Conservation (phyloP, 2,888 invertebrate species). For the Stegophylla sp. region DNA sequence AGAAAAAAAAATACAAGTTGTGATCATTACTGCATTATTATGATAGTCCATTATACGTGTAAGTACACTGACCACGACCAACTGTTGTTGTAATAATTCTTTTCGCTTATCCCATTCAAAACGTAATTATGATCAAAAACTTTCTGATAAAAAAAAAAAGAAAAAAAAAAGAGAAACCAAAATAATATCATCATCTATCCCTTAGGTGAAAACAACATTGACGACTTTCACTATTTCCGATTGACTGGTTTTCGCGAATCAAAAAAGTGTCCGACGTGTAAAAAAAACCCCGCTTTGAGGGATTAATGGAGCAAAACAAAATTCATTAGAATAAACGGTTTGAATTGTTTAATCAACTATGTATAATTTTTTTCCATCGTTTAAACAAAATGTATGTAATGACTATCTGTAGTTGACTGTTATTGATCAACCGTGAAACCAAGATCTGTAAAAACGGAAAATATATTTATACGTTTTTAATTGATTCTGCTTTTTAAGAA, state of each 20-base stretch:
- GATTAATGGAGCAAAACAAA: conserved; percentile 55
- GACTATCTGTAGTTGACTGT: no score
- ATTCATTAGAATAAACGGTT: conserved; percentile 40
- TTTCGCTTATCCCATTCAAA: conserved; percentile 41
- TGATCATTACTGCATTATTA: conserved; percentile 56
- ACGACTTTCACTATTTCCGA: conserved; percentile 58
- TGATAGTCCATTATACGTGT: conserved; percentile 40
- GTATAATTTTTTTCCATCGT: not conserved
- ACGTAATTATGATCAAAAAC: conserved; percentile 55
- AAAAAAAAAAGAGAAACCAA: conserved; percentile 47
- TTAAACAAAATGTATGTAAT: conserved; percentile 4
- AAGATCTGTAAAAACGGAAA: conserved; percentile 17
- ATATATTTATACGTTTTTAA: not conserved
- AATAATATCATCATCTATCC: conserved; percentile 49
- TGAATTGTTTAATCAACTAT: conserved; percentile 13
- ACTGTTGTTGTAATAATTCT: conserved; percentile 47
- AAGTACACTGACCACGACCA: conserved; percentile 55
- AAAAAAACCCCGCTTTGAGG: conserved; percentile 29
- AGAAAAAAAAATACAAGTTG: conserved; percentile 48
- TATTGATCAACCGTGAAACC: conserved; percentile 22
- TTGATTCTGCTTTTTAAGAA: not conserved
- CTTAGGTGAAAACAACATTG: conserved; percentile 55
- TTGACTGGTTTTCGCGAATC: conserved; percentile 48
- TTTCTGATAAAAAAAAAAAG: conserved; percentile 43
- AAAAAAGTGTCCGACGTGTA: conserved; percentile 34